Evolutionary conservation across 2,888 invertebrate genomes (phyloP).

Genomic region (Polylopha cassiicola): DNA sequence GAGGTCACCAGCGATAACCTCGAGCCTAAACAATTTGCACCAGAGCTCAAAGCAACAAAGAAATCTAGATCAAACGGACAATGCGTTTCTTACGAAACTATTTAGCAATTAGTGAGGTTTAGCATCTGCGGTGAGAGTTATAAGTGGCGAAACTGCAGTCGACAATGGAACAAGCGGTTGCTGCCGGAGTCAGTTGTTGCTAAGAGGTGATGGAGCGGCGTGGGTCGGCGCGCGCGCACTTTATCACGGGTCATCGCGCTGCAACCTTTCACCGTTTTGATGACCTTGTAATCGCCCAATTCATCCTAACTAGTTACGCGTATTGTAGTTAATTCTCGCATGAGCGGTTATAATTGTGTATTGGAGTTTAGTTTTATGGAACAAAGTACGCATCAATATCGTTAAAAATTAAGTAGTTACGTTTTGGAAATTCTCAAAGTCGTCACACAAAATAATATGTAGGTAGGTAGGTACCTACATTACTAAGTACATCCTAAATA

Average conservation of each 20-base stretch:
- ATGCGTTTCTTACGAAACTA: constrained; percentile 65
- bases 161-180: constrained; percentile 51
- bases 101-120: constrained; percentile 60
- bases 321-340: too few relatives aligned
- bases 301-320: neutral
- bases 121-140: constrained; percentile 64
- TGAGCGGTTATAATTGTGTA: too few relatives aligned
- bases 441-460: too few relatives aligned
- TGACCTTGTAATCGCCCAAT: constrained; percentile 4
- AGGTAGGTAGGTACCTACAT: too few relatives aligned
- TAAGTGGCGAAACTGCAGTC: constrained; percentile 64
- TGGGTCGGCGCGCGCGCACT: constrained; percentile 29
- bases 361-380: too few relatives aligned
- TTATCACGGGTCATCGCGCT: constrained; percentile 54
- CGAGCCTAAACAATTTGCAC: constrained; percentile 40
- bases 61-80: constrained; percentile 70
- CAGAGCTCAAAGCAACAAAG: constrained; percentile 43
- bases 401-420: too few relatives aligned
- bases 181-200: constrained; percentile 30
- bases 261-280: constrained; percentile 55
- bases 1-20: constrained; percentile 43
- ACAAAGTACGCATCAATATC: too few relatives aligned
- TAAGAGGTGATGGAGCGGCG: constrained; percentile 30
- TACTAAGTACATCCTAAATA: too few relatives aligned
- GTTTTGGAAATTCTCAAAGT: too few relatives aligned